Evolutionary conservation across 2,888 invertebrate genomes (phyloP), one percentile per base, ranked within the genome.

Genomic region (Drosophila borborema): DNA sequence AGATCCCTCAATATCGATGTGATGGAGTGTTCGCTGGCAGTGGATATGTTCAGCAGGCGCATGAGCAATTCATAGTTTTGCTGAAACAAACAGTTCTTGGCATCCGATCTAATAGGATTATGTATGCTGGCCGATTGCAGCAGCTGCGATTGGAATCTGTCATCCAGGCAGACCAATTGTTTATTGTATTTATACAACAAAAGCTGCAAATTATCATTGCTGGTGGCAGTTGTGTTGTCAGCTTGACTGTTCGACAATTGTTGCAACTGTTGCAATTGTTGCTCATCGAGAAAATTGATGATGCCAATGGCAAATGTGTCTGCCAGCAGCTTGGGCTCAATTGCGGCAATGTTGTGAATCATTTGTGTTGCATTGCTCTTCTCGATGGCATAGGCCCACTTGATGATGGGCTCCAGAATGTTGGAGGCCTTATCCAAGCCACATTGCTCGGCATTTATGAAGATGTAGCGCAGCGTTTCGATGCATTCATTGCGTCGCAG

Each of bases 291-390:
- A 40, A 92, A 92, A 69, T 92, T 92, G 18, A 91, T 91, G 12
- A 92, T 91, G 34, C 91, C 83, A 67, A 92, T 85, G 10, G 89
- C 86, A 68, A 89, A 86, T 0, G 92, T 92, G 51, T 92, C 91
- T 0, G 91, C 91, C 45, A 92, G 69, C 4, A 92, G 70, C 16
- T 73, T 55, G 4, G 81, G 68, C 68, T 90, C 85, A 34, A 92
- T 75, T 0, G 89, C 84, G 7, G 81, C 87, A 41, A 92, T 89
- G 56, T 92, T 89, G 18, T 91, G 66, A 34, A 92, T 80, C 23
- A 91, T 79, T 46, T 82, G 90, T 10, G 85, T 80, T 1, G 86
- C 90, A 53, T 74, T 79, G 58, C 74, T 81, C 23, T 78, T 86
- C 9, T 75, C 84, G 18, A 70, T 74, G 18, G 80, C 82, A 54